Evolutionary conservation across 2,888 invertebrate species (phyloP), one percentile per base, ranked within the genome.

Genomic region (Melanostoma scalare): DNA sequence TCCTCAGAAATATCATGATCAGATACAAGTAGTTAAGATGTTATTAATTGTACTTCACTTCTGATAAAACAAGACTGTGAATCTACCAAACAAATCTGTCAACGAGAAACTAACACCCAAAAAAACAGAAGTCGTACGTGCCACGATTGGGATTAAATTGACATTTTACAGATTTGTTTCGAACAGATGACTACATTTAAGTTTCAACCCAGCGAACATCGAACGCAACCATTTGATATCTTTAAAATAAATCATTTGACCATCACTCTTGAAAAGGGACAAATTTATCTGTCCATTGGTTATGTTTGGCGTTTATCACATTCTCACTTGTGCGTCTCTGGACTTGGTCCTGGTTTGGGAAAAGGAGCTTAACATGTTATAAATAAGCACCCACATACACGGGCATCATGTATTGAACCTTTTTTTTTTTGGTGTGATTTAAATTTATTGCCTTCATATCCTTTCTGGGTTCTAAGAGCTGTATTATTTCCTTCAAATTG

Each of bases 391-490:
- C 40, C 10, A 48, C 60, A 67, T 38, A 42, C 42, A 42, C 3
- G 30, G n/a, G 60, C 35, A 40, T 55, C 68, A 74, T 74, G 56
- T 50, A 50, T 63, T 31, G 79, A 68, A 30, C 69, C 74, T 56
- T 74, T 79, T 69, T 20, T 20, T 20, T 20, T 0, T 20, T 10
- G 74, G 68, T 31, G 74, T 74, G 79, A 79, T 79, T 69, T 68
- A 63, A 79, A 79, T 69, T 79, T 74, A 79, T 79, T 74, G 61
- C 74, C 68, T 40, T 74, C 71, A 77, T 77, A 35, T 74, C 44
- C 48, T 69, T 68, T 44, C 56, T 50, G 31, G 40, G 50, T 60
- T 40, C 61, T 20, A 68, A 67, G 63, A 38, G 50, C 50, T 46
- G 56, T 56, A 74, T 56, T 69, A 68, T 36, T 60, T 79, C 44